These are phyloP conservation scores for Pteria penguin DNA, from an alignment of 2,888 invertebrate species.

Conservation along the genomic window DNA sequence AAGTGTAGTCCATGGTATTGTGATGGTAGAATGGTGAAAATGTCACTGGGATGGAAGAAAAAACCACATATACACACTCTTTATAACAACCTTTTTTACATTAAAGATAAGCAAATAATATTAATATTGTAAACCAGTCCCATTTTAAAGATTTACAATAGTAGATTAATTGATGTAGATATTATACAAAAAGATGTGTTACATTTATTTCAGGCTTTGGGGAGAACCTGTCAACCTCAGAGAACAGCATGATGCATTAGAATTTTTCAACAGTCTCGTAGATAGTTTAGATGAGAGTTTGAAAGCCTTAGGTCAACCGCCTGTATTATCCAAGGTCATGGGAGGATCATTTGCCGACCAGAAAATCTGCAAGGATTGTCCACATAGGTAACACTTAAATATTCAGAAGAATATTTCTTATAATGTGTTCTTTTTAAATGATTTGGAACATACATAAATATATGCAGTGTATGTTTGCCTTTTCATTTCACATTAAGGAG, in stretches of 20 bases:
- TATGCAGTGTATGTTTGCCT: too few species aligned
- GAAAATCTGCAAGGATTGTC: constrained; percentile 99
- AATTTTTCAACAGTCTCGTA: constrained; percentile 98
- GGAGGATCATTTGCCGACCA: constrained; percentile 99
- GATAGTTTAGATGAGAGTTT: constrained; percentile 97
- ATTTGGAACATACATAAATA: too few species aligned
- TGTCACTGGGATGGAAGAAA: too few species aligned
- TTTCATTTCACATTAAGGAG: too few species aligned
- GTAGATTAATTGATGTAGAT: neutral
- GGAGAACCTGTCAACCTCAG: constrained; percentile 98
- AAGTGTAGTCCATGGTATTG: too few species aligned
- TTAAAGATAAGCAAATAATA: too few species aligned
- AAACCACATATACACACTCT: neutral
- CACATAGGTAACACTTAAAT: constrained; percentile 95
- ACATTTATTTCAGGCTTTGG: constrained; percentile 87
- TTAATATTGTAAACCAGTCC: neutral
- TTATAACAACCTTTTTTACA: neutral
- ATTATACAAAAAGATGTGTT: too few species aligned
- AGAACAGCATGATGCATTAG: constrained; percentile 99
- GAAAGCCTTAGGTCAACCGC: constrained; percentile 90
- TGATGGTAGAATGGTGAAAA: too few species aligned
- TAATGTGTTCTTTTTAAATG: too few species aligned
- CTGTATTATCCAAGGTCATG: constrained; percentile 86
- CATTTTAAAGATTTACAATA: neutral
- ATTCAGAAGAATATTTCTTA: too few species aligned